These are phyloP conservation scores for Acleris literana DNA, from an alignment of 2,888 invertebrate genomes.

Conservation along the genomic window DNA sequence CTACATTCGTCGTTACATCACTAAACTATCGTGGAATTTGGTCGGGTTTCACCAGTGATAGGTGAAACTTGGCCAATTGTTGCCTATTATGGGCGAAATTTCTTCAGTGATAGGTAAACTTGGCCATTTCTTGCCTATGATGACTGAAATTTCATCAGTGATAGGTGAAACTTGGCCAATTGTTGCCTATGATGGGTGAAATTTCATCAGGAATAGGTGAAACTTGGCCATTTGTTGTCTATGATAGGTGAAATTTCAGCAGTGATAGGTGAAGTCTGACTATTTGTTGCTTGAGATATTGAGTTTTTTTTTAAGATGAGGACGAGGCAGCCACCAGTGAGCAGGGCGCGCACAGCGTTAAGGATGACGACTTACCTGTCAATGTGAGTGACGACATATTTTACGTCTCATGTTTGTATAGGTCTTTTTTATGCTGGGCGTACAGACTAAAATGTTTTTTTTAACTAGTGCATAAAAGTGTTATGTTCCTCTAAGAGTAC, in stretches of 20 bases:
- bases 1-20: no score
- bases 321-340: slow-evolving; percentile 69
- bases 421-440: no score
- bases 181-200: not conserved
- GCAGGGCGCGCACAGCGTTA: slow-evolving; percentile 69
- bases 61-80: no score
- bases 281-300: not conserved
- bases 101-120: not conserved
- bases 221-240: not conserved
- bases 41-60: no score
- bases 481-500: no score
- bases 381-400: slow-evolving; percentile 61
- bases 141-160: no score
- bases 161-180: not conserved
- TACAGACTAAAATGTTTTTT: no score
- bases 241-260: no score
- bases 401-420: no score
- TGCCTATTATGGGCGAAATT: no score
- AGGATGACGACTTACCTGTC: slow-evolving; percentile 77
- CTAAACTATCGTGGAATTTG: not conserved
- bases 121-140: not conserved
- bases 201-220: no score
- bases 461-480: no score
- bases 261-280: not conserved
- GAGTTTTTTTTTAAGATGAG: slow-evolving; percentile 53